A percentile compares a stretch with the other conserved stretches of the same genome.
Evolutionary conservation across 2,113 vertebrate species (phyloP).

Genomic region (Antennarius striatus): DNA sequence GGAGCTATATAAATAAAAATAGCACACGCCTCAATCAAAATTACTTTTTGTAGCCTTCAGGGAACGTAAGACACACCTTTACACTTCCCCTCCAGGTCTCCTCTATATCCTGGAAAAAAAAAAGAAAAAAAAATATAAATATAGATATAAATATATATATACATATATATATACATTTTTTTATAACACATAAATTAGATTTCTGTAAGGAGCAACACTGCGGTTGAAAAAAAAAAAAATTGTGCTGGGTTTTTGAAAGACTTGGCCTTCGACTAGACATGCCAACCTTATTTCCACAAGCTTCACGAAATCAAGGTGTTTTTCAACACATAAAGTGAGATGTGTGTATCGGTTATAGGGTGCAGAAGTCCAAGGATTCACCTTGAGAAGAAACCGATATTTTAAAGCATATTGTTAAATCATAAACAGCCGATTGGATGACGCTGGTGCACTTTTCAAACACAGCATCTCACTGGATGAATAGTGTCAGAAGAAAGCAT

Average conservation of each 20-base stretch:
- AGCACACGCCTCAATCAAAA: conserved; percentile 77
- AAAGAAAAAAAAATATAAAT: no score
- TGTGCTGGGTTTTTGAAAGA: conserved; percentile 66
- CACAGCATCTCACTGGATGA: conserved; percentile 10
- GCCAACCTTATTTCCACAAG: conserved; percentile 80
- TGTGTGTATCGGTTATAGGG: conserved; percentile 48
- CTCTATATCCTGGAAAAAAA: conserved; percentile 63
- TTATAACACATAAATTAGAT: conserved; percentile 79
- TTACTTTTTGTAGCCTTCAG: conserved; percentile 82
- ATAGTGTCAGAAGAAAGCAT: conserved; percentile 34
- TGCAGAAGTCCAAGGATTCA: conserved; percentile 62
- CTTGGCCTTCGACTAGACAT: conserved; percentile 68
- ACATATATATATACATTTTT: conserved; percentile 27
- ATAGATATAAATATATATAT: conserved; percentile 14
- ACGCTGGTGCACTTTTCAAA: conserved; percentile 37
- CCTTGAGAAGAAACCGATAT: conserved; percentile 65
- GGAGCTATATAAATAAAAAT: conserved; percentile 84
- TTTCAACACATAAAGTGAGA: conserved; percentile 46
- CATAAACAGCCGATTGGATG: conserved; percentile 32
- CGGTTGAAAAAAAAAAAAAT: conserved; percentile 6
- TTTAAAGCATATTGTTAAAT: conserved; percentile 49
- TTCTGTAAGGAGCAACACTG: conserved; percentile 70
- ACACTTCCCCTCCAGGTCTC: conserved; percentile 69
- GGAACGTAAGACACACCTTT: conserved; percentile 80
- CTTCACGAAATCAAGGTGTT: conserved; percentile 73